Percentiles rank a stretch among this genome's conserved stretches.
phyloP scores from a whole-genome alignment of 2,888 invertebrate genomes.

The Alviniconcha strummeri region DNA sequence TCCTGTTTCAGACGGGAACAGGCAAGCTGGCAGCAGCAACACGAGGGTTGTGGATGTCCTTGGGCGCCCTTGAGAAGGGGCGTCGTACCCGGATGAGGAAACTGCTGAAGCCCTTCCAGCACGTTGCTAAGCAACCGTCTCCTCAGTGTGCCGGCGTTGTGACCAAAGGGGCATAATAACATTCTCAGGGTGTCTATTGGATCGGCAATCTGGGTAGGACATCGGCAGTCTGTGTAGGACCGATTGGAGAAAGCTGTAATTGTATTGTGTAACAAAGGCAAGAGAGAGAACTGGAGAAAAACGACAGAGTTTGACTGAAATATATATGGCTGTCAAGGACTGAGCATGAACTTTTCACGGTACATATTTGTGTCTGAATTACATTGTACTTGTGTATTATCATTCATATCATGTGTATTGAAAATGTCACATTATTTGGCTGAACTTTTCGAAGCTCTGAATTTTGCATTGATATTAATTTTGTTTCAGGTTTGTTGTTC shows the following conservation, averaged over 20 bases:
- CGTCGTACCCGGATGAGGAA: background rate
- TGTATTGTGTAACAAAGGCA: background rate
- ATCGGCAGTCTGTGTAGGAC: too few relatives aligned
- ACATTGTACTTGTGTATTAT: too few relatives aligned
- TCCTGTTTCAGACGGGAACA: slow-evolving; percentile 2
- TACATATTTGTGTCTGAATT: too few relatives aligned
- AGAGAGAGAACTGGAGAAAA: background rate
- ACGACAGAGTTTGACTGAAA: background rate
- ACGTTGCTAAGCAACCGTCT: background rate
- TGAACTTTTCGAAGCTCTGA: too few relatives aligned
- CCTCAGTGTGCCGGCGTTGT: background rate
- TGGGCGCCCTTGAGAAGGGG: slow-evolving; percentile 22
- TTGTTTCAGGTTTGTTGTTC: too few relatives aligned
- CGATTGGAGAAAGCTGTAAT: too few relatives aligned
- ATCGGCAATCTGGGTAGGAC: too few relatives aligned
- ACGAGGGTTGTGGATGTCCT: slow-evolving; percentile 16
- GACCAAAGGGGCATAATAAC: background rate
- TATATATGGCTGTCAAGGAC: background rate
- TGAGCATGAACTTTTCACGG: too few relatives aligned
- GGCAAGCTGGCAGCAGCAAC: slow-evolving; percentile 10
- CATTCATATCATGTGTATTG: too few relatives aligned
- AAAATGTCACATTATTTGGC: too few relatives aligned
- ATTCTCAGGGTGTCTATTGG: too few relatives aligned
- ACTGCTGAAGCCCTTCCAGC: slow-evolving; percentile 1
- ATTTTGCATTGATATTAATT: too few relatives aligned